A percentile compares a stretch with the other conserved stretches of the same genome.
Evolutionary conservation across 2,797 vertebrate species (phyloP).

Genomic region (Thalassophryne amazonica): DNA sequence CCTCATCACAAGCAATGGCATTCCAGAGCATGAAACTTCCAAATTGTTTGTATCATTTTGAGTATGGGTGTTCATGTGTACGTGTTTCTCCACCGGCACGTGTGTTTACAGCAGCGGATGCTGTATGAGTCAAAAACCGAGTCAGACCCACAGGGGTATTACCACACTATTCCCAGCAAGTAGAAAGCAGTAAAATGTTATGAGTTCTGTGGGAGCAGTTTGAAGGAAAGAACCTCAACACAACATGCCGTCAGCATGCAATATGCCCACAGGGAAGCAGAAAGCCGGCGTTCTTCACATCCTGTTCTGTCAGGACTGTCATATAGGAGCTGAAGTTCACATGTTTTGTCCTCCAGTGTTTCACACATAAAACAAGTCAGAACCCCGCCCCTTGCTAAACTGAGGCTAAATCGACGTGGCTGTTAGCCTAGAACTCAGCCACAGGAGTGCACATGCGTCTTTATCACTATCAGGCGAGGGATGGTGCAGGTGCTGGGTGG

Average conservation of each 20-base stretch:
- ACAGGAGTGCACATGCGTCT: no score
- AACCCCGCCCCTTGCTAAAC: no score
- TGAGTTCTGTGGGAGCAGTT: slow-evolving; percentile 60
- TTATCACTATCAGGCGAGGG: no score
- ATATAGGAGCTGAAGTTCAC: background rate
- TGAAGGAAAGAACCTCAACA: slow-evolving; percentile 51
- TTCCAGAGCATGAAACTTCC: slow-evolving; percentile 45
- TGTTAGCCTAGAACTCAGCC: no score
- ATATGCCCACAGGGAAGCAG: slow-evolving; percentile 25
- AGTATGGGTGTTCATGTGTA: background rate
- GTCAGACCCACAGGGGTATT: slow-evolving; percentile 59
- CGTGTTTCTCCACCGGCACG: slow-evolving; percentile 21
- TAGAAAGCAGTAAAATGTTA: slow-evolving; percentile 65
- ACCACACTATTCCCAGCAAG: slow-evolving; percentile 58
- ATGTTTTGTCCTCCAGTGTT: background rate
- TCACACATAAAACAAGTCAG: background rate
- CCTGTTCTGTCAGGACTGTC: slow-evolving; percentile 19
- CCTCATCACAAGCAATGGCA: slow-evolving; percentile 50
- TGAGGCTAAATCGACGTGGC: no score
- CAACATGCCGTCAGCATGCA: slow-evolving; percentile 34
- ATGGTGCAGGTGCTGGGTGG: no score
- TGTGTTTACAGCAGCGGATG: slow-evolving; percentile 45
- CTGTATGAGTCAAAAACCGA: slow-evolving; percentile 64
- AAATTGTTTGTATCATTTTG: background rate
- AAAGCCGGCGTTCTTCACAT: slow-evolving; percentile 23